Percentiles rank a stretch among this genome's conserved stretches.
These are phyloP conservation scores for Thyatira batis DNA, from an alignment of 2,888 invertebrate genomes.

Conservation along the genomic window DNA sequence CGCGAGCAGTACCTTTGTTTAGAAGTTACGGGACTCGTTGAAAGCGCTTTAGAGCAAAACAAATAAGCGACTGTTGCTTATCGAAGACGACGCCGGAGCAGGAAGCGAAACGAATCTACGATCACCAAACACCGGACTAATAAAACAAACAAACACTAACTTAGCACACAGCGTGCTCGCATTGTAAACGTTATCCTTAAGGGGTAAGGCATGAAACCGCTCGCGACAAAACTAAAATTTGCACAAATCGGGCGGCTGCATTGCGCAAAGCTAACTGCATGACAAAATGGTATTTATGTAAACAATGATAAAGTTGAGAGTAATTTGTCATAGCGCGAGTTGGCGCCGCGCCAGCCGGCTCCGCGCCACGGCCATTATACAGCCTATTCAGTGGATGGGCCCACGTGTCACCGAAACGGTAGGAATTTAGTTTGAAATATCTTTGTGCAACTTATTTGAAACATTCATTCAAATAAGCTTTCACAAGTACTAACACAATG, in stretches of 20 bases:
- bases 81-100: conserved; percentile 17
- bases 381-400: neutral
- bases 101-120: conserved; percentile 27
- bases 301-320: neutral
- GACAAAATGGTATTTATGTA: neutral
- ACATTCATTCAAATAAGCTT: too few species aligned
- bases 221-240: neutral
- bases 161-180: neutral
- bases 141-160: conserved; percentile 17
- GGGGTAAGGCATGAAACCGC: neutral
- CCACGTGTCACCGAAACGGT: neutral
- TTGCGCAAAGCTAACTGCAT: neutral
- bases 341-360: conserved; percentile 1
- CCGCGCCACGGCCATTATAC: neutral
- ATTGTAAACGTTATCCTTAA: neutral
- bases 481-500: too few species aligned
- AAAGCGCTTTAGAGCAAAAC: neutral
- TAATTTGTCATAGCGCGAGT: neutral
- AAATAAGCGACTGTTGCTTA: conserved; percentile 7
- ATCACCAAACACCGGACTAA: conserved; percentile 16
- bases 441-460: too few species aligned
- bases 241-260: neutral
- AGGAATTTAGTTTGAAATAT: too few species aligned
- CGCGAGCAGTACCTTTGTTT: too few species aligned
- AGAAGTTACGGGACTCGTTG: too few species aligned